phyloP scores from a whole-genome alignment of 2,797 vertebrate species.

The Thamnophis elegans region DNA sequence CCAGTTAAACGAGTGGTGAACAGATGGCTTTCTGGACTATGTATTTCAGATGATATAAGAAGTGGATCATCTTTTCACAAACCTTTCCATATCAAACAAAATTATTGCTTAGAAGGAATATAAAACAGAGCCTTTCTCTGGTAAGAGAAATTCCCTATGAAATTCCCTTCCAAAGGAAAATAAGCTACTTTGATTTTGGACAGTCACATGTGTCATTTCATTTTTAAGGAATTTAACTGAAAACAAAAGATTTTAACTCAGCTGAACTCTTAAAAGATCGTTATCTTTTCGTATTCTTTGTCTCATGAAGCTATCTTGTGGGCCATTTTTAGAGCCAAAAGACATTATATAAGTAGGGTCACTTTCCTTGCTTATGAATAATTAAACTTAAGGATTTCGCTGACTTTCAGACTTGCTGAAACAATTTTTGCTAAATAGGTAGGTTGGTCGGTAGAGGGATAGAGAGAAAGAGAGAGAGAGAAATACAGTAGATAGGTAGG shows the following conservation, averaged over 20 bases:
- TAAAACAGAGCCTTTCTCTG: not conserved
- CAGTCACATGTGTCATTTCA: not conserved
- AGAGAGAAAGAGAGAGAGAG: too few relatives aligned
- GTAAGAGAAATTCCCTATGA: not conserved
- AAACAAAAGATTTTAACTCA: not conserved
- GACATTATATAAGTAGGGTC: not conserved
- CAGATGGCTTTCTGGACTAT: not conserved
- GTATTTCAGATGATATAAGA: not conserved
- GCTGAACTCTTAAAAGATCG: not conserved
- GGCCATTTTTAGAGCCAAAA: not conserved
- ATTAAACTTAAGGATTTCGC: not conserved
- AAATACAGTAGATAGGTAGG: too few relatives aligned
- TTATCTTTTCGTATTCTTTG: not conserved
- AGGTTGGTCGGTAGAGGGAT: too few relatives aligned
- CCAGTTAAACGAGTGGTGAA: not conserved
- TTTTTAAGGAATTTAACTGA: not conserved
- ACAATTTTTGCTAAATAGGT: not conserved
- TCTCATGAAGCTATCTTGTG: not conserved
- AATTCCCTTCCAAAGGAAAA: not conserved
- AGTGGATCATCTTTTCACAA: not conserved
- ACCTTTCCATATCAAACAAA: not conserved
- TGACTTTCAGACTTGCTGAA: not conserved
- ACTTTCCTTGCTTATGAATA: not conserved
- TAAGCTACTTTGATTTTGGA: not conserved
- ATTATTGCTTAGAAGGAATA: not conserved